A percentile compares a stretch with the other conserved stretches of the same genome.
phyloP scores from a whole-genome alignment of 2,113 vertebrate genomes.

The Oophaga pumilio region DNA sequence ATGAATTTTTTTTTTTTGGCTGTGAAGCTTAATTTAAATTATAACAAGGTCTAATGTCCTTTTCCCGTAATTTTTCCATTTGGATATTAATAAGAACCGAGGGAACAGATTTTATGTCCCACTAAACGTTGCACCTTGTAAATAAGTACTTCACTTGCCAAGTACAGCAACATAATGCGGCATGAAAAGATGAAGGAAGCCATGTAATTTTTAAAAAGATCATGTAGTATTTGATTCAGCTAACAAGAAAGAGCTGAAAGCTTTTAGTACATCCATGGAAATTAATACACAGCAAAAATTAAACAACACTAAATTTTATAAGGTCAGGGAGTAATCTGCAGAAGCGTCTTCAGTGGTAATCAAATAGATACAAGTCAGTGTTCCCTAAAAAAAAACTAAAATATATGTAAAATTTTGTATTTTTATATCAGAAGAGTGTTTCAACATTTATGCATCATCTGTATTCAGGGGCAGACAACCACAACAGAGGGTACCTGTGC shows the following conservation, averaged over 20 bases:
- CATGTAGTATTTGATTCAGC: conserved; percentile 19
- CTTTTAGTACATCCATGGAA: conserved; percentile 39
- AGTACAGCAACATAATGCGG: conserved; percentile 32
- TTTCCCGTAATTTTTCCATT: conserved; percentile 51
- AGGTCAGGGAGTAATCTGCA: not conserved
- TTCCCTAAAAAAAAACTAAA: not conserved
- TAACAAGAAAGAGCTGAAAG: conserved; percentile 9
- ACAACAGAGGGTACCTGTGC: too few species aligned
- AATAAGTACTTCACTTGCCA: conserved; percentile 44
- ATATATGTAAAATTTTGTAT: not conserved
- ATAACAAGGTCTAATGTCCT: conserved; percentile 30
- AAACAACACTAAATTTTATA: not conserved
- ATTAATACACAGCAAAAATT: not conserved
- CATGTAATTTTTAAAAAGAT: conserved; percentile 9
- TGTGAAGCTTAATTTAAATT: conserved; percentile 35
- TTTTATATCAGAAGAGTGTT: too few species aligned
- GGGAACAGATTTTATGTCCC: conserved; percentile 52
- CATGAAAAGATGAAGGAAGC: not conserved
- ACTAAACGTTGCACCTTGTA: conserved; percentile 57
- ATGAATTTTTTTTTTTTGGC: not conserved
- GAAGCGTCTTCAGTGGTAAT: not conserved
- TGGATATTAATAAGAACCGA: conserved; percentile 42
- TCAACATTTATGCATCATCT: too few species aligned
- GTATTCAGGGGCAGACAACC: too few species aligned
- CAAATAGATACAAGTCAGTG: not conserved